Evolutionary conservation across 23 tunicate genomes (phyloP).

Genomic region (Corella eumyota): DNA sequence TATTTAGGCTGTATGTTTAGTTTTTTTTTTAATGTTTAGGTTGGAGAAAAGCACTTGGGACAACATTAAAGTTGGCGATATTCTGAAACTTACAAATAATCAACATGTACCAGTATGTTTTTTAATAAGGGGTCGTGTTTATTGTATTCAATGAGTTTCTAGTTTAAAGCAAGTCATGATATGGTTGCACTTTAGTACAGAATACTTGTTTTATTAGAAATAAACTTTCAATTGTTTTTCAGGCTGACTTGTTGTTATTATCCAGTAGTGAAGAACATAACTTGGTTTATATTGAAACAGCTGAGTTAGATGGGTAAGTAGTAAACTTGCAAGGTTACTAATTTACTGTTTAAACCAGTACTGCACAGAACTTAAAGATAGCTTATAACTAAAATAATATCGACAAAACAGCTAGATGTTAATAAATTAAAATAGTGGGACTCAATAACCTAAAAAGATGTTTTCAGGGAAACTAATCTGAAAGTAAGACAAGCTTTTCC

Average conservation of each 20-base stretch:
- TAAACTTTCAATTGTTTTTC: background rate
- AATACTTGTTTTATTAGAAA: no score
- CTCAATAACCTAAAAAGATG: no score
- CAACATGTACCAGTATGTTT: constrained; percentile 66
- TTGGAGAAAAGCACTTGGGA: constrained; percentile 62
- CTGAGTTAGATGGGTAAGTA: constrained; percentile 96
- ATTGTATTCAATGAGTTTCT: background rate
- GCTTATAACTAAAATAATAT: background rate
- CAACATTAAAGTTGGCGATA: constrained; percentile 75
- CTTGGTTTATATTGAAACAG: constrained; percentile 93
- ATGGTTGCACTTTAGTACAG: no score
- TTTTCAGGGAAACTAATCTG: constrained; percentile 87
- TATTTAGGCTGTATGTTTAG: no score
- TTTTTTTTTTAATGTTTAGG: no score
- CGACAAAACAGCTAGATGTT: no score
- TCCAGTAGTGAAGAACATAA: constrained; percentile 85
- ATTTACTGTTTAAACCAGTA: background rate
- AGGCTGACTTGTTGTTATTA: constrained; percentile 85
- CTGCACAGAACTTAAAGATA: no score
- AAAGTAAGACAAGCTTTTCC: constrained; percentile 89
- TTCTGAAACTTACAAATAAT: constrained; percentile 67
- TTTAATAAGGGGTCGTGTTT: background rate
- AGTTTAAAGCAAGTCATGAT: background rate
- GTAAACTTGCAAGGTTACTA: background rate
- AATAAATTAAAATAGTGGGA: no score